Base-by-base conservation (phyloP, 2,888 invertebrate species). In the Philereme transversata region DNA sequence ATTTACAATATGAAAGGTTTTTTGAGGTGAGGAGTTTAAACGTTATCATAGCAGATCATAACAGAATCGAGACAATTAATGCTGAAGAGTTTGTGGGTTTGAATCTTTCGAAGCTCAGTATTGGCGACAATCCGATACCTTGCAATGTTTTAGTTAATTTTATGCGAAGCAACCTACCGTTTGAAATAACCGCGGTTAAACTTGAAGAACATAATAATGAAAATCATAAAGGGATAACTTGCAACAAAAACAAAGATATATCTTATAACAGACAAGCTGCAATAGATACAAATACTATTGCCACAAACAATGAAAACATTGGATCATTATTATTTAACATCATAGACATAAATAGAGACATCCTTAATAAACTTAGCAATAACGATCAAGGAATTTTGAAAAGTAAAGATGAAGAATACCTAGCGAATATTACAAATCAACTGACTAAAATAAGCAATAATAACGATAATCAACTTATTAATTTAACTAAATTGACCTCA, bases 81-180 rank as follows among this genome's bases (percentile, higher is more conserved):
- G 60, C 71, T n/a, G 74, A 78, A 40, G 80, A 84, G n/a, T 84
- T 88, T 67, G 33, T 53, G 5, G 74, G 79, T 0, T 79, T 78
- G 0, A 71, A 66, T 64, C 69, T 88, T 47, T 56, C 58, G 7
- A 74, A 61, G 43, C 72, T 89, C 6, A 89, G 88, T 65, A 86
- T 89, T 51, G 88, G 88, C 4, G 81, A 77, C 35, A 89, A 89
- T 73, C 87, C 83, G n/a, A 64, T 89, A 50, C 71, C 87, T 0
- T 88, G 88, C 62, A 76, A 78, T 46, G 50, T 73, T 43, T 63
- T 88, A 45, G 74, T 81, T 0, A 79, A 75, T 56, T 71, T 86
- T 0, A 72, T 75, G 46, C 76, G 74, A 57, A 48, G 41, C 43
- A 35, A 36, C 4, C 6, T 58, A n/a, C 35, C 64, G 3, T 78